Percentiles rank a stretch among this genome's conserved stretches.
These are phyloP conservation scores for Pedetes capensis DNA, from an alignment of 2,113 vertebrate species.

Conservation along the genomic window DNA sequence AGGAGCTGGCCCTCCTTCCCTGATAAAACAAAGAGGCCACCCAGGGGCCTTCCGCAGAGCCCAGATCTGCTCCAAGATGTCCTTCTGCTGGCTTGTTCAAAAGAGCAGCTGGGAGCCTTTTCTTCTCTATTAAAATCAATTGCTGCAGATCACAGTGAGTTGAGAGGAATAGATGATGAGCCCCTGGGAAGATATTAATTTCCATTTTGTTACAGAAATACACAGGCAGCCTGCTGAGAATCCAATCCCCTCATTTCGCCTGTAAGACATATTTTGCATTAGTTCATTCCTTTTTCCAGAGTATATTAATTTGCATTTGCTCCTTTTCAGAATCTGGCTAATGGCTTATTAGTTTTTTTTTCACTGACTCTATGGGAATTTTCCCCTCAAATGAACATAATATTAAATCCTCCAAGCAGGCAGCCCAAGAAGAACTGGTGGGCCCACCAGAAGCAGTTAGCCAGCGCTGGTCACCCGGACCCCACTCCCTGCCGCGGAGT, in stretches of 20 bases:
- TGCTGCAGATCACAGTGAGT: constrained; percentile 7
- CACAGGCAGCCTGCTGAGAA: constrained; percentile 60
- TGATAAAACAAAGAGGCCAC: constrained; percentile 37
- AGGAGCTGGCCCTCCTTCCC: not conserved
- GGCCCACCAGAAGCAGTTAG: not conserved
- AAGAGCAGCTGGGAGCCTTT: constrained; percentile 62
- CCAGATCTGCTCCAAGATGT: not conserved
- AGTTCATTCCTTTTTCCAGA: constrained; percentile 34
- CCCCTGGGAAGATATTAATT: constrained; percentile 72
- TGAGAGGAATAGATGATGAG: constrained; percentile 34
- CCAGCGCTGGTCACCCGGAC: not conserved
- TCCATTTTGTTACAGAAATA: constrained; percentile 70
- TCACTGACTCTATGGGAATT: not conserved
- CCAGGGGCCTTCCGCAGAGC: not conserved
- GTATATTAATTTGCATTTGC: constrained; percentile 60
- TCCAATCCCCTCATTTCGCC: constrained; percentile 43
- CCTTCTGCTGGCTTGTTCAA: constrained; percentile 34
- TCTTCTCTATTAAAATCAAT: constrained; percentile 54
- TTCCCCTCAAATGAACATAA: constrained; percentile 23
- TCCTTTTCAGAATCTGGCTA: constrained; percentile 52
- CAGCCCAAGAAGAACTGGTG: not conserved
- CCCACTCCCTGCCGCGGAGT: not conserved
- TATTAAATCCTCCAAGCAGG: not conserved
- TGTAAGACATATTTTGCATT: constrained; percentile 53
- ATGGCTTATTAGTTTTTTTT: constrained; percentile 57